Conservation (phyloP, 2,113 vertebrate species). For the Arizona elegans region DNA sequence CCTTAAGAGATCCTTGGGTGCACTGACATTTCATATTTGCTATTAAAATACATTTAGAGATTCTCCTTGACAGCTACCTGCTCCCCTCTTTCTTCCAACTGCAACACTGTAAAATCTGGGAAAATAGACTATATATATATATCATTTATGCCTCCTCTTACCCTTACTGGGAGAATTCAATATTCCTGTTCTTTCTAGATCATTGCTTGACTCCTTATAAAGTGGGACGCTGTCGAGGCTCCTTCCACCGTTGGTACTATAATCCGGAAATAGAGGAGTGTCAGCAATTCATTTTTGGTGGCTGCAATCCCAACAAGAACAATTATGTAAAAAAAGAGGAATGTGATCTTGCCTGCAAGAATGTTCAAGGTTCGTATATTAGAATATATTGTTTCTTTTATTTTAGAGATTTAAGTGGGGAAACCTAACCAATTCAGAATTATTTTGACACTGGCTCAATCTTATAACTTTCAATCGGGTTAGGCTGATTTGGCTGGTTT, state of each 20-base stretch:
- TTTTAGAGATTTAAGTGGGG: background rate
- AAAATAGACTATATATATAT: background rate
- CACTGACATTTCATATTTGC: background rate
- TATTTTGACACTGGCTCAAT: background rate
- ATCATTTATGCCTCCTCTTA: constrained; percentile 3
- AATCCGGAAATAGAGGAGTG: constrained; percentile 76
- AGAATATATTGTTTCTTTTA: background rate
- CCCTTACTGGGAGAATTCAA: background rate
- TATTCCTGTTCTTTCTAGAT: constrained; percentile 67
- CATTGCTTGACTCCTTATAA: constrained; percentile 86
- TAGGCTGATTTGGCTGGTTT: background rate
- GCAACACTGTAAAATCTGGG: background rate
- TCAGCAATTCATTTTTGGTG: constrained; percentile 83
- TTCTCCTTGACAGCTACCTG: background rate
- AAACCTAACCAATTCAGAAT: background rate
- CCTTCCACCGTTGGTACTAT: constrained; percentile 91
- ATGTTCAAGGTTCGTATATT: constrained; percentile 66
- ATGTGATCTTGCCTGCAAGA: constrained; percentile 79
- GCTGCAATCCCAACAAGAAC: constrained; percentile 88
- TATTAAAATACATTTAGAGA: background rate
- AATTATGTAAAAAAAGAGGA: constrained; percentile 84
- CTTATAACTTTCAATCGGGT: background rate
- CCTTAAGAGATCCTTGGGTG: no score
- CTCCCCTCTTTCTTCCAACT: background rate
- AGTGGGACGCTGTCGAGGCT: constrained; percentile 84